A percentile compares a stretch with the other conserved stretches of the same genome.
phyloP scores from a whole-genome alignment of 2,113 vertebrate species.

The Siniperca chuatsi region DNA sequence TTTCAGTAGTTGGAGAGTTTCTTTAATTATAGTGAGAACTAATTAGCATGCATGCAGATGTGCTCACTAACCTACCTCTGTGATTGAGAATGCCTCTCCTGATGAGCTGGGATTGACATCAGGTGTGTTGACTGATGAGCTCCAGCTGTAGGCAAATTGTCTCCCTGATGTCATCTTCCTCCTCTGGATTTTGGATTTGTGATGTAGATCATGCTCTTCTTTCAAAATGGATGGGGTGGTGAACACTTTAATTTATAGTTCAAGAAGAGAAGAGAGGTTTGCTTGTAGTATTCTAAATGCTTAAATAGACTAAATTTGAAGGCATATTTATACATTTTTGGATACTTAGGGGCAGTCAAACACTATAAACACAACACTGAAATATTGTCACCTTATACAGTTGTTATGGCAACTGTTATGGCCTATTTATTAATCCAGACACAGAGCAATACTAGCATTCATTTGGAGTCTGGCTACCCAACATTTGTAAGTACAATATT shows the following conservation, averaged over 20 bases:
- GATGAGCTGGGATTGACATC: conserved; percentile 38
- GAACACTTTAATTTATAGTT: neutral
- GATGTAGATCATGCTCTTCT: neutral
- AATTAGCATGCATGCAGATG: conserved; percentile 30
- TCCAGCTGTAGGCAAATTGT: conserved; percentile 31
- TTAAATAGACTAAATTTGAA: neutral
- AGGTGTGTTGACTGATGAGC: conserved; percentile 42
- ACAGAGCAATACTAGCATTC: too few relatives aligned
- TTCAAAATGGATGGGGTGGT: neutral
- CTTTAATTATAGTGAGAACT: conserved; percentile 18
- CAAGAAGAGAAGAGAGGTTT: too few relatives aligned
- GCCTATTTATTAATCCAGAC: too few relatives aligned
- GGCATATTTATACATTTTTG: too few relatives aligned
- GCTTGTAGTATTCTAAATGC: neutral
- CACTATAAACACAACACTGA: too few relatives aligned
- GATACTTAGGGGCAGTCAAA: too few relatives aligned
- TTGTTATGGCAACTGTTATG: too few relatives aligned
- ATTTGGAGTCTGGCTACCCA: too few relatives aligned
- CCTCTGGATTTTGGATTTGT: neutral
- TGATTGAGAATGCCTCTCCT: conserved; percentile 21
- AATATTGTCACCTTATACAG: too few relatives aligned
- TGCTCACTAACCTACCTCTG: conserved; percentile 23
- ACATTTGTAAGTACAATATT: too few relatives aligned
- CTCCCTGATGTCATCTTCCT: neutral
- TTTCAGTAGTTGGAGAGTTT: neutral